A percentile compares a stretch with the other conserved stretches of the same genome.
These are phyloP conservation scores for Sarcoramphus papa DNA, from an alignment of 2,797 vertebrate species.

Conservation along the genomic window DNA sequence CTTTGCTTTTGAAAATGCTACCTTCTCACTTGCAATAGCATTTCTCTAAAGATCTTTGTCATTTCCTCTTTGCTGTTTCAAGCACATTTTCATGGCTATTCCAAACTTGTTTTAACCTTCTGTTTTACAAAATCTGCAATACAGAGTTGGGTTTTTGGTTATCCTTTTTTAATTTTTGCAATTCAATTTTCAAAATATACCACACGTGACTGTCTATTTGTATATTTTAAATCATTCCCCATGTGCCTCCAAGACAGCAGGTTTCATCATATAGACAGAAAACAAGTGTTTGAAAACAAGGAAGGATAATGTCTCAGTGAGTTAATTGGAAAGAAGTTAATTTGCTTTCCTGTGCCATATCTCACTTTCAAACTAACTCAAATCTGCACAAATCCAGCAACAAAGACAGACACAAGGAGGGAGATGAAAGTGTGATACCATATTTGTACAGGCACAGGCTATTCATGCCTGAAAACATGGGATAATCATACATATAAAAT, in stretches of 20 bases:
- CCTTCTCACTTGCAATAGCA: neutral
- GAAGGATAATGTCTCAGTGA: neutral
- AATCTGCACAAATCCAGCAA: neutral
- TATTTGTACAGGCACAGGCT: neutral
- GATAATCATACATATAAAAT: neutral
- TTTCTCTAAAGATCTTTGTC: neutral
- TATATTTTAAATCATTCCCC: neutral
- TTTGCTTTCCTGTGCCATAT: neutral
- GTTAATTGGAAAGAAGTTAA: neutral
- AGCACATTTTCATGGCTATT: neutral
- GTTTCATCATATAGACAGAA: neutral
- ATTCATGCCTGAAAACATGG: neutral
- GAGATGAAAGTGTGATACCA: neutral
- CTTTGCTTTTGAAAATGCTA: neutral
- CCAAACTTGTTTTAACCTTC: neutral
- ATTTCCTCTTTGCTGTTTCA: neutral
- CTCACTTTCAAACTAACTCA: neutral
- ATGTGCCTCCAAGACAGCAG: neutral
- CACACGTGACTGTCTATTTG: neutral
- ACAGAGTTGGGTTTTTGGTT: neutral
- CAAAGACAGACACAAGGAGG: neutral
- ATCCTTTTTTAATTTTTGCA: neutral
- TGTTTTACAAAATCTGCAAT: neutral
- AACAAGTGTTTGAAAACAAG: neutral
- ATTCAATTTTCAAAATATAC: neutral